Conservation (phyloP, 2,888 invertebrate species). For the Pteria penguin region DNA sequence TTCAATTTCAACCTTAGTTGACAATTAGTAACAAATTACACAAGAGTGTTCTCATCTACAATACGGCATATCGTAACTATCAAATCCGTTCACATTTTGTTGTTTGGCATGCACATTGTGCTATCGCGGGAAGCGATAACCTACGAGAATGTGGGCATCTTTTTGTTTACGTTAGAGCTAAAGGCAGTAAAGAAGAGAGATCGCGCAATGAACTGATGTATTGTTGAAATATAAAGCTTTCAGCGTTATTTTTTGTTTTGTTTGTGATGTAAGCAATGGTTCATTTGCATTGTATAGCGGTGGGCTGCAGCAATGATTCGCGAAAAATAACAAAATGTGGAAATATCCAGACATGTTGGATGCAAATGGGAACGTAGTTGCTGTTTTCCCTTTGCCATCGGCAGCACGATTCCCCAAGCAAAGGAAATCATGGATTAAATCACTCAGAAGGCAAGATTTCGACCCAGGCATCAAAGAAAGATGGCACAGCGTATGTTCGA, state of each 20-base stretch:
- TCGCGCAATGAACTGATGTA: no score
- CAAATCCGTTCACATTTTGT: not conserved
- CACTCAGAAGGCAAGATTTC: not conserved
- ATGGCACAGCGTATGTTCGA: not conserved
- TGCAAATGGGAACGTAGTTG: not conserved
- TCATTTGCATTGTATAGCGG: not conserved
- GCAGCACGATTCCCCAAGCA: not conserved
- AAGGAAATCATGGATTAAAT: not conserved
- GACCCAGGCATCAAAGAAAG: not conserved
- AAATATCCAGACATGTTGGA: not conserved
- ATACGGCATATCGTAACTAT: not conserved
- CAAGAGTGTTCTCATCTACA: slow-evolving; percentile 9
- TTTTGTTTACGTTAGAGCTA: no score
- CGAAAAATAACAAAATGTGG: not conserved
- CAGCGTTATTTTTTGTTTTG: no score
- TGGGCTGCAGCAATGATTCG: not conserved
- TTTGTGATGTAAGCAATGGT: no score
- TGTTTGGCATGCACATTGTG: not conserved
- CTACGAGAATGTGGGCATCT: not conserved
- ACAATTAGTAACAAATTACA: slow-evolving; percentile 33
- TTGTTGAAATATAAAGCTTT: no score
- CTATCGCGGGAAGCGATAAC: not conserved
- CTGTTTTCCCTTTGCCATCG: not conserved
- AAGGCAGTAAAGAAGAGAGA: no score
- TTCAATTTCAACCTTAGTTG: not conserved